Evolutionary conservation across 2,113 vertebrate species (phyloP).

Genomic region (Stegostoma tigrinum): DNA sequence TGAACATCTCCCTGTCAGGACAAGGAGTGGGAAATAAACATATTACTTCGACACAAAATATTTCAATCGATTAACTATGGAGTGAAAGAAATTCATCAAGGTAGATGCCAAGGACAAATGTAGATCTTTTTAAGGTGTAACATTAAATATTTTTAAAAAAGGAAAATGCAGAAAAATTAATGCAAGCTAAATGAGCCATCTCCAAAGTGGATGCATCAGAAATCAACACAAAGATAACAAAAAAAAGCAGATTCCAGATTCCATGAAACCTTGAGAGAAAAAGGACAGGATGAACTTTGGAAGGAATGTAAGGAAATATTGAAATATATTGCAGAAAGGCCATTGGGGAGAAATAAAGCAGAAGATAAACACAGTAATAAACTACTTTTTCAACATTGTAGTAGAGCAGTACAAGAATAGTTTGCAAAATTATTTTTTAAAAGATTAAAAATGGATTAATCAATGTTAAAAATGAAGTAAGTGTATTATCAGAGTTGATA

Average conservation of each 20-base stretch:
- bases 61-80: background rate
- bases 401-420: background rate
- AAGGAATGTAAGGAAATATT: background rate
- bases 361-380: background rate
- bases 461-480: too few species aligned
- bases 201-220: background rate
- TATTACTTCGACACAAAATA: background rate
- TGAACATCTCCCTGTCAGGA: background rate
- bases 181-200: background rate
- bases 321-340: background rate
- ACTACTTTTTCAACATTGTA: background rate
- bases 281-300: background rate
- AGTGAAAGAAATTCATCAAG: background rate
- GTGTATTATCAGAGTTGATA: background rate
- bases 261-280: background rate
- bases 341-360: background rate
- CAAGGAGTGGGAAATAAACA: background rate
- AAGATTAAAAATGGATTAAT: background rate
- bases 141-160: background rate
- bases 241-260: background rate
- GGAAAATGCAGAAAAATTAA: background rate
- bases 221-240: slow-evolving; percentile 14
- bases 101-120: background rate
- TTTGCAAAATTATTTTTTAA: background rate
- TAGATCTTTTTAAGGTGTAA: background rate